These are phyloP conservation scores for Rhagium mordax DNA, from an alignment of 2,888 invertebrate genomes.

Conservation along the genomic window DNA sequence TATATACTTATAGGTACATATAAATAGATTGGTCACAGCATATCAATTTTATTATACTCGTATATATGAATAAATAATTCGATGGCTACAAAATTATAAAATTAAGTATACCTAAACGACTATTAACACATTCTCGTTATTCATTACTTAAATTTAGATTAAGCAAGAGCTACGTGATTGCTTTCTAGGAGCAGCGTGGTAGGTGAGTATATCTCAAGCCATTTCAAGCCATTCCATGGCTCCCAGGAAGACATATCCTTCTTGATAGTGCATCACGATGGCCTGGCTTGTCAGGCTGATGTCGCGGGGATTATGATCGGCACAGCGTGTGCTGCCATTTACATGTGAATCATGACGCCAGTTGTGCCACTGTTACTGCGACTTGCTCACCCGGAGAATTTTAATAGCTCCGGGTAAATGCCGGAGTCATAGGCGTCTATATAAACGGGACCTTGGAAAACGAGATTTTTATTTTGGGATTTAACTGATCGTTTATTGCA, in stretches of 20 bases:
- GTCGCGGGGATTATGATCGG: conserved; percentile 60
- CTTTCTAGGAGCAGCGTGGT: neutral
- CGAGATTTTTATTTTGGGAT: neutral
- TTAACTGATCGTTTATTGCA: no score
- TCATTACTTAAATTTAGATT: neutral
- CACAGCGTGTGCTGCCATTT: conserved; percentile 64
- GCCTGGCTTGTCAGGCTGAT: conserved; percentile 45
- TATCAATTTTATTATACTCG: no score
- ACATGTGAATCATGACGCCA: conserved; percentile 66
- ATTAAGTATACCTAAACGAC: no score
- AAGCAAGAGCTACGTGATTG: neutral
- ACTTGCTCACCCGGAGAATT: conserved; percentile 63
- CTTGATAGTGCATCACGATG: conserved; percentile 39
- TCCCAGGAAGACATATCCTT: conserved; percentile 30
- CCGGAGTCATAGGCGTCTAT: conserved; percentile 29
- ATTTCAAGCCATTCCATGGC: conserved; percentile 1
- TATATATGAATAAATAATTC: neutral
- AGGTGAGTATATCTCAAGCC: neutral
- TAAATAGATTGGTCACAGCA: no score
- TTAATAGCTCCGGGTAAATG: conserved; percentile 59
- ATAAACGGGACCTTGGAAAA: neutral
- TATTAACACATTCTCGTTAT: neutral
- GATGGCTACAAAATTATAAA: neutral
- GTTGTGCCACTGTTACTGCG: conserved; percentile 63
- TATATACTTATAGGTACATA: no score